phyloP scores from a whole-genome alignment of 2,113 vertebrate genomes.

The Marmota monax region DNA sequence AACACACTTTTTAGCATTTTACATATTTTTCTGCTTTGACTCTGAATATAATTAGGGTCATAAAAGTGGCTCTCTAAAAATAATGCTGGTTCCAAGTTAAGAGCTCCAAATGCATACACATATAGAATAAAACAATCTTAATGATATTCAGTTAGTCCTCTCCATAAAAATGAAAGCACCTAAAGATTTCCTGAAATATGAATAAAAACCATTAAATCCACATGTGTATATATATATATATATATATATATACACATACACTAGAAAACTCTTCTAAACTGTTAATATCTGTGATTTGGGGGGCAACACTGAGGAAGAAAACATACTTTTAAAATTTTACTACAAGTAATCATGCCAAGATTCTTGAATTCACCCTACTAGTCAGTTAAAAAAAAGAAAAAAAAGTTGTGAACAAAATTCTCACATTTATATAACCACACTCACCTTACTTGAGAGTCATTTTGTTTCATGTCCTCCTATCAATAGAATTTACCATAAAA shows the following conservation, averaged over 20 bases:
- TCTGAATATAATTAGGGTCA: not conserved
- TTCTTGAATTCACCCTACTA: not conserved
- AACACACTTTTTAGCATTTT: not conserved
- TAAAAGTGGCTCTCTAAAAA: not conserved
- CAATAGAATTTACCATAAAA: not conserved
- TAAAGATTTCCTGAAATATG: not conserved
- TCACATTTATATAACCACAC: not conserved
- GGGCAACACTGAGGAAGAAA: not conserved
- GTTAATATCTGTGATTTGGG: not conserved
- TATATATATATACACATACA: too few relatives aligned
- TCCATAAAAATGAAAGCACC: conserved; percentile 13
- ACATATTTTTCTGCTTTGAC: not conserved
- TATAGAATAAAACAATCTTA: not conserved
- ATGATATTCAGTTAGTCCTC: not conserved
- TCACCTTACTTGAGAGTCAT: not conserved
- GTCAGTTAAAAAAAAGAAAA: not conserved
- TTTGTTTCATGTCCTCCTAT: not conserved
- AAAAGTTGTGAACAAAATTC: not conserved
- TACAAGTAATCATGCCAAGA: not conserved
- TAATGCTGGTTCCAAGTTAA: not conserved
- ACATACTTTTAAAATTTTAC: not conserved
- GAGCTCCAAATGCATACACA: not conserved
- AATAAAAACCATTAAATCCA: conserved; percentile 1
- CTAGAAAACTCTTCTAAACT: not conserved
- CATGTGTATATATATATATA: too few relatives aligned